Base-by-base conservation (phyloP, 2,888 invertebrate genomes). In the Parochlus steinenii region DNA sequence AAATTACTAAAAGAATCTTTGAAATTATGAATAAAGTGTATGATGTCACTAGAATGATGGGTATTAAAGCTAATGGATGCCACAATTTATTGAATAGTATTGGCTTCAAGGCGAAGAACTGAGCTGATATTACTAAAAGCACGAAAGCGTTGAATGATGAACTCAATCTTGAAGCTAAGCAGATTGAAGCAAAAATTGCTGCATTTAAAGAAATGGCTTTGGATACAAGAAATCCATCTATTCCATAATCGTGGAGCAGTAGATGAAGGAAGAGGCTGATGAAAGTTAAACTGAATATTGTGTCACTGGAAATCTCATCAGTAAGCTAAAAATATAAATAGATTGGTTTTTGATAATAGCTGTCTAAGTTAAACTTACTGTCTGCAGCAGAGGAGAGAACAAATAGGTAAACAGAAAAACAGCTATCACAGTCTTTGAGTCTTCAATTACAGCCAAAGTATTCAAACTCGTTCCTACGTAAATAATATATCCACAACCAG, bases 281-380 rank as follows among this genome's bases (percentile, higher is more conserved):
- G 14, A 81, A 75, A 1, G 93, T 74, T 70, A 82, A 86, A 2
- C 90, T 86, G 50, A 90, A 93, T 50, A 98, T 93, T 0, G 97
- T 93, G 52, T 98, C 95, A 0, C 95, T 95, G 50, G 92, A 92
- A 3, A 98, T 85, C 0, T 93, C 90, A 52, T 90, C 87, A 0
- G 98, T 97, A 32, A 36, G 17, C n/a, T n/a, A n/a, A n/a, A n/a
- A n/a, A n/a, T n/a, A n/a, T n/a, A n/a, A n/a, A n/a, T n/a, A n/a
- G n/a, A n/a, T n/a, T n/a, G n/a, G n/a, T n/a, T n/a, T n/a, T n/a
- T n/a, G n/a, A n/a, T n/a, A n/a, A n/a, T n/a, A n/a, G n/a, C n/a
- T n/a, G n/a, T n/a, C n/a, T n/a, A n/a, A n/a, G n/a, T n/a, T n/a
- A 98, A 63, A n/a, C n/a, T n/a, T n/a, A n/a, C n/a, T 0, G 92